These are phyloP conservation scores for Phyllostomus hastatus DNA, from an alignment of 2,113 vertebrate genomes.

Conservation along the genomic window DNA sequence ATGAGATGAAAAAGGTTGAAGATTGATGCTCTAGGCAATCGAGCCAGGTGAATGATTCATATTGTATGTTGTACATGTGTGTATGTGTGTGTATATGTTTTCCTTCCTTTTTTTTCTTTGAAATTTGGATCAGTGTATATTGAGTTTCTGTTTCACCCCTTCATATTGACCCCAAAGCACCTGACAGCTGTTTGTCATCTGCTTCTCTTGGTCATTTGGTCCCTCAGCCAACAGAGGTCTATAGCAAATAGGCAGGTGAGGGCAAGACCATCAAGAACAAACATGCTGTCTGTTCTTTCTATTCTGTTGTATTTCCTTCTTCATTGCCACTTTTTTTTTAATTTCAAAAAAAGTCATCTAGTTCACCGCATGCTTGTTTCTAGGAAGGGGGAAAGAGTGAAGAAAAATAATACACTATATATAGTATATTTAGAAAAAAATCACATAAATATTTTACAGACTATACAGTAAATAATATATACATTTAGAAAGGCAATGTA, in stretches of 20 bases:
- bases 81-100: rapidly evolving
- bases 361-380: neutral
- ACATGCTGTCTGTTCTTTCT: neutral
- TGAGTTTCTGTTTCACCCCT: neutral
- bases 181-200: neutral
- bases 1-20: neutral
- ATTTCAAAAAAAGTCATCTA: neutral
- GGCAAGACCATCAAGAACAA: neutral
- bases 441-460: conserved; percentile 68
- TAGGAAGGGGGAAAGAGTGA: neutral
- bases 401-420: conserved; percentile 35
- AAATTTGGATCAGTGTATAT: neutral
- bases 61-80: neutral
- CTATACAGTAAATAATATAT: conserved; percentile 69
- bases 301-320: neutral
- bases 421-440: conserved; percentile 57
- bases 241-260: neutral
- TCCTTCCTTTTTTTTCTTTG: neutral
- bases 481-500: conserved; percentile 69
- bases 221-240: neutral
- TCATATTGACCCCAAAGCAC: neutral
- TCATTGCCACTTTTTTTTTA: neutral
- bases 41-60: neutral
- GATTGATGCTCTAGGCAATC: neutral
- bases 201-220: neutral